Conservation (phyloP, 2,888 invertebrate genomes). For the Physocephala rufipes region DNA sequence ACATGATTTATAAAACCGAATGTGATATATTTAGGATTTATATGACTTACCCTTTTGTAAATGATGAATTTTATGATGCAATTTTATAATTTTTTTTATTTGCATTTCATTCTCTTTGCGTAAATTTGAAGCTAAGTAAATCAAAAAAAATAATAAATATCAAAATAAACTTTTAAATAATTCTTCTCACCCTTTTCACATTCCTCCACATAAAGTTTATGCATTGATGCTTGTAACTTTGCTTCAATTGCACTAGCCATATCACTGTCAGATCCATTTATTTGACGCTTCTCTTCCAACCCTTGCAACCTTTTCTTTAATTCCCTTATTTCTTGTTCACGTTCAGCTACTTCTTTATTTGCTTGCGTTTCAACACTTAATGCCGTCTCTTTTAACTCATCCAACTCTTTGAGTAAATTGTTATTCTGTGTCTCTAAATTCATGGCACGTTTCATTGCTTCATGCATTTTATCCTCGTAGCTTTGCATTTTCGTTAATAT, state of each 20-base stretch:
- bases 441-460: conserved; percentile 81
- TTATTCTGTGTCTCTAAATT: conserved; percentile 79
- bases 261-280: background rate
- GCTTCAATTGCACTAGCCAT: background rate
- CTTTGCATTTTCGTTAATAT: conserved; percentile 55
- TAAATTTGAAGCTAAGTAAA: conserved; percentile 26
- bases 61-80: conserved; percentile 31
- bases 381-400: conserved; percentile 78
- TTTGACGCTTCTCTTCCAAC: conserved; percentile 41
- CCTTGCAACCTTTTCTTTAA: conserved; percentile 54
- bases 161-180: background rate
- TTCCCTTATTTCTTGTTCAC: conserved; percentile 65
- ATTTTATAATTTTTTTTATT: conserved; percentile 29
- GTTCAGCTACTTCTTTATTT: conserved; percentile 73
- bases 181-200: conserved; percentile 19
- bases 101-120: conserved; percentile 29
- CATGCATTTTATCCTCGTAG: conserved; percentile 69
- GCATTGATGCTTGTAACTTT: conserved; percentile 15
- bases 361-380: conserved; percentile 80
- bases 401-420: conserved; percentile 75
- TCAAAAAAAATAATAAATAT: conserved; percentile 6
- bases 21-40: background rate
- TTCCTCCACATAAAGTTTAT: conserved; percentile 31
- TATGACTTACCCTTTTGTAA: conserved; percentile 33
- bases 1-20: background rate